These are phyloP conservation scores for Natator depressus DNA, from an alignment of 2,113 vertebrate species.

Conservation along the genomic window DNA sequence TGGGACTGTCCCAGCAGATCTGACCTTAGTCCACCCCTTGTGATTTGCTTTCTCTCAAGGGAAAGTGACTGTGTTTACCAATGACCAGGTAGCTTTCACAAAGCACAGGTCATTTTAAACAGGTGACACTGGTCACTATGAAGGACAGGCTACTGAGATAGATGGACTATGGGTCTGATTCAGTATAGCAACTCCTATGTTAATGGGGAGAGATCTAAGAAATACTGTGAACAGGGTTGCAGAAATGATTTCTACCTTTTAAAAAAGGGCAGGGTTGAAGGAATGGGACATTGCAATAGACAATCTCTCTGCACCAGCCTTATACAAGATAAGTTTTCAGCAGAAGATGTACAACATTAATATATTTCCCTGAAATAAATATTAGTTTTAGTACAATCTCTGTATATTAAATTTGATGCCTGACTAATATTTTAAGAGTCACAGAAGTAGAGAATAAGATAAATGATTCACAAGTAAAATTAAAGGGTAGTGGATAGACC, in stretches of 20 bases:
- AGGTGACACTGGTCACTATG: neutral
- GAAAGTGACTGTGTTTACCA: too few relatives aligned
- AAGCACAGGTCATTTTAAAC: neutral
- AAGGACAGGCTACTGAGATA: fast-evolving
- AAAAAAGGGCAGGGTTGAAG: neutral
- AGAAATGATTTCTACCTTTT: neutral
- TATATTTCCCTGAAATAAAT: too few relatives aligned
- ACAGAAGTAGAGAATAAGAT: neutral
- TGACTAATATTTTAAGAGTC: neutral
- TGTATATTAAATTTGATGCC: too few relatives aligned
- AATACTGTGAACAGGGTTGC: neutral
- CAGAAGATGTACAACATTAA: too few relatives aligned
- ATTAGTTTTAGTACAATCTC: too few relatives aligned
- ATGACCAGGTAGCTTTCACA: too few relatives aligned
- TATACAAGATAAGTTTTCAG: too few relatives aligned
- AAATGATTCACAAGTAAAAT: neutral
- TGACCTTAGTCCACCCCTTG: neutral
- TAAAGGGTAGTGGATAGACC: neutral
- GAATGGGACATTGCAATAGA: neutral
- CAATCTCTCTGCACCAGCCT: neutral
- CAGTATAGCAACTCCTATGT: neutral
- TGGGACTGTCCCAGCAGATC: too few relatives aligned
- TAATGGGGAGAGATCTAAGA: neutral
- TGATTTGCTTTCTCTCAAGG: too few relatives aligned
- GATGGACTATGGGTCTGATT: neutral